A percentile compares a stretch with the other conserved stretches of the same genome.
Conservation (phyloP, 2,797 vertebrate genomes). For the Chloroceryle amazona region DNA sequence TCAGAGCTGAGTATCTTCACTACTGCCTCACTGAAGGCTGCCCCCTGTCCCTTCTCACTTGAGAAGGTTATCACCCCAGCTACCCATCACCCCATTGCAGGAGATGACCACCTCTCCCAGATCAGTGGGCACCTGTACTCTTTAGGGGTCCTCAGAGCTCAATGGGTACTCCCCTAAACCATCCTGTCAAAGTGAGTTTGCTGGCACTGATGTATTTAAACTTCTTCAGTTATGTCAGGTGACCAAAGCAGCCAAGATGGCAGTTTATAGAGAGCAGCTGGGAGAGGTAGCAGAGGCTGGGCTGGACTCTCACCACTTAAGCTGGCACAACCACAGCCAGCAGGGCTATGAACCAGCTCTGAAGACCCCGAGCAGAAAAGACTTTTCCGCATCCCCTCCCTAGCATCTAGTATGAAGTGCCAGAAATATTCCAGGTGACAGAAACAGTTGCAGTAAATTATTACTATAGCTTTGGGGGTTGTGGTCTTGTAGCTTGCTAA, state of each 20-base stretch:
- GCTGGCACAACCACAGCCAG: background rate
- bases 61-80: background rate
- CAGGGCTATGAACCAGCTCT: background rate
- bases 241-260: rapidly evolving
- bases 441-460: background rate
- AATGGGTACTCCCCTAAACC: background rate
- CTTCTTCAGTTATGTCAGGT: background rate
- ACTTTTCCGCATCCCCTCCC: background rate
- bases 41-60: background rate
- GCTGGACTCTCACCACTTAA: background rate
- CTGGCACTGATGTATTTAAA: rapidly evolving
- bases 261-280: background rate
- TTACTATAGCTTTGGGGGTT: rapidly evolving
- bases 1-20: background rate
- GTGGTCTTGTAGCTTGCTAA: background rate
- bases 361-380: background rate
- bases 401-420: background rate
- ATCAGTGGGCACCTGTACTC: background rate
- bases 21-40: background rate
- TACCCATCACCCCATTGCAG: background rate
- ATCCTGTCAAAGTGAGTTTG: background rate
- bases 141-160: background rate
- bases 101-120: background rate
- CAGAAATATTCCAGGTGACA: background rate
- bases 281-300: background rate